Base-by-base conservation (phyloP, 2,888 invertebrate species). In the Drosophila hawaiiensis region DNA sequence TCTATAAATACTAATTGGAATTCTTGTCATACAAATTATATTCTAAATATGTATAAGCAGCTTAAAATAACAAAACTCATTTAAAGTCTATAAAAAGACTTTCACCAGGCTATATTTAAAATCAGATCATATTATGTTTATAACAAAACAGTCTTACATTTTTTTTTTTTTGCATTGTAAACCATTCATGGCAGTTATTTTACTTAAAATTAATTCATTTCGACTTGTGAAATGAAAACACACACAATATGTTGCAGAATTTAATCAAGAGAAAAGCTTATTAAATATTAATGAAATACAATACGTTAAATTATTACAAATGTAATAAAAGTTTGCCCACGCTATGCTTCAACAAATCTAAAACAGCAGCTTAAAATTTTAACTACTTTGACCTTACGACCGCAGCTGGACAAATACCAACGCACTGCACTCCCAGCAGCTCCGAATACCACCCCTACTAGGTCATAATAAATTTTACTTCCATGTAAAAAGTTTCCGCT, bases 371-470 rank as follows among this genome's bases (percentile, higher is more conserved):
- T 84, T 73, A 76, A 76, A 76, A 59, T 82, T 83, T 82, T 84
- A 87, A 85, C 85, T 83, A 78, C 79, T 82, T 82, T 85, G 85
- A 85, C 85, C 85, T 85, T 85, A 78, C 75, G 53, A 68, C 70
- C 63, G 66, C 62, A 71, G 56, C 73, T 76, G 79, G 79, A 74
- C 77, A 63, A 60, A 41, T 55, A 53, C 60, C 41, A 31, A 31
- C 3, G 49, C 4, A 10, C 33, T 25, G 22, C 12, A 14, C 49
- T 19, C 63, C 14, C 10, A 41, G 35, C 35, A 19, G 10, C 16
- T 3, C 41, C 28, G 28, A 55, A 55, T 19, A 39, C 33, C 37
- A 25, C 16, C 31, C 1, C 28, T 19, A 31, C 59, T 81, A 53
- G 77, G 73, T 73, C 79, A 80, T 87, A 85, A 85, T 87, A 85